Percentiles rank a stretch among this genome's conserved stretches.
phyloP scores from a whole-genome alignment of 2,113 vertebrate species.

The Halichoeres trimaculatus region DNA sequence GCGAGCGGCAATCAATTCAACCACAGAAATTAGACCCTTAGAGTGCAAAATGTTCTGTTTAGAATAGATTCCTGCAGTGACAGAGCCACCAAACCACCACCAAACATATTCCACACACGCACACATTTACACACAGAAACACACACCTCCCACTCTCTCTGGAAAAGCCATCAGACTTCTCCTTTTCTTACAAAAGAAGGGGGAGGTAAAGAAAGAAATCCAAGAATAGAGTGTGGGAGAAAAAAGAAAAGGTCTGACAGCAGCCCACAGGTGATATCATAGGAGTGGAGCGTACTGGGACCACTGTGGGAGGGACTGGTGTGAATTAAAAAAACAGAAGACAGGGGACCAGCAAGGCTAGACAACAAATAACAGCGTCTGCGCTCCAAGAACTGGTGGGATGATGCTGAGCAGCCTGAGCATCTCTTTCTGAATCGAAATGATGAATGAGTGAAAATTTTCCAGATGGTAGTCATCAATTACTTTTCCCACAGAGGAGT shows the following conservation, averaged over 20 bases:
- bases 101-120: conserved; percentile 51
- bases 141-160: conserved; percentile 60
- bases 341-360: conserved; percentile 48
- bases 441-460: conserved; percentile 50
- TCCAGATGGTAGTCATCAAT: conserved; percentile 58
- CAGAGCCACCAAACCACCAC: conserved; percentile 33
- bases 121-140: conserved; percentile 33
- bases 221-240: conserved; percentile 53
- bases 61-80: conserved; percentile 37
- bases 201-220: conserved; percentile 29
- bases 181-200: conserved; percentile 73
- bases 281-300: conserved; percentile 53
- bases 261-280: conserved; percentile 78
- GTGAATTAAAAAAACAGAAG: conserved; percentile 70
- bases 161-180: conserved; percentile 79
- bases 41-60: conserved; percentile 16
- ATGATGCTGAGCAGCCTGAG: conserved; percentile 28
- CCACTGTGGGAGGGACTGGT: conserved; percentile 43
- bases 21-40: background rate
- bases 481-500: conserved; percentile 5
- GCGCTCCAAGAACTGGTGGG: conserved; percentile 29
- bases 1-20: background rate
- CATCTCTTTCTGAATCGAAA: conserved; percentile 40
- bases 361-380: conserved; percentile 65
- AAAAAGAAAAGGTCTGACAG: conserved; percentile 61